These are phyloP conservation scores for Watsonalla cultraria DNA, from an alignment of 2,888 invertebrate species.

Conservation along the genomic window DNA sequence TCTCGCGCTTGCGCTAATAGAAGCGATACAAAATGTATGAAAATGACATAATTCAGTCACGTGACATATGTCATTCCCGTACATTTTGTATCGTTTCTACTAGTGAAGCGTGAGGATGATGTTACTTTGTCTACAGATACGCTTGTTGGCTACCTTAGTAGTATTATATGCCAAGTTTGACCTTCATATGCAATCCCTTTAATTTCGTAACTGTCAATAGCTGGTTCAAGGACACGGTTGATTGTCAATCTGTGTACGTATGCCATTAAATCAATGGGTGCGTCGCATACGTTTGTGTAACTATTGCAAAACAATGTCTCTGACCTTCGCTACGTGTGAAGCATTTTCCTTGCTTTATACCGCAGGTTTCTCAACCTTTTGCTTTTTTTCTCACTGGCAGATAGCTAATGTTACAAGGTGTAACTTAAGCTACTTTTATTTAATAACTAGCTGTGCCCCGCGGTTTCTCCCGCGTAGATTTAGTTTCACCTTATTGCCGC, in stretches of 20 bases:
- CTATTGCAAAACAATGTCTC: constrained; percentile 21
- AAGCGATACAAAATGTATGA: too few species aligned
- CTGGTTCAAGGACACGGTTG: constrained; percentile 20
- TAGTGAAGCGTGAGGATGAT: too few species aligned
- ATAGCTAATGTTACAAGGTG: background rate
- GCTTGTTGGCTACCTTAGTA: too few species aligned
- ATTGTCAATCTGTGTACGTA: constrained; percentile 5
- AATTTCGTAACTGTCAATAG: constrained; percentile 9
- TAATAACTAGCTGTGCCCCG: too few species aligned
- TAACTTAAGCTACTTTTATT: too few species aligned
- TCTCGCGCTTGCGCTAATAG: too few species aligned
- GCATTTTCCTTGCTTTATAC: background rate
- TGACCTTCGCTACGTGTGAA: constrained; percentile 15
- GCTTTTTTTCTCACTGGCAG: background rate
- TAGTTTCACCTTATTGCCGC: too few species aligned
- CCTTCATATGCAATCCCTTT: background rate
- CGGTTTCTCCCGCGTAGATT: too few species aligned
- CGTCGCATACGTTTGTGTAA: constrained; percentile 13
- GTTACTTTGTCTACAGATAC: too few species aligned
- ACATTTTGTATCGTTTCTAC: too few species aligned
- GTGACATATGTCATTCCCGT: too few species aligned
- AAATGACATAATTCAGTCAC: too few species aligned
- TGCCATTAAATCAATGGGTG: constrained; percentile 12
- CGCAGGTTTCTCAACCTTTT: background rate
- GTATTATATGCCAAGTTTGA: background rate